Conservation (phyloP, 2,113 vertebrate species). For the Esox niger region DNA sequence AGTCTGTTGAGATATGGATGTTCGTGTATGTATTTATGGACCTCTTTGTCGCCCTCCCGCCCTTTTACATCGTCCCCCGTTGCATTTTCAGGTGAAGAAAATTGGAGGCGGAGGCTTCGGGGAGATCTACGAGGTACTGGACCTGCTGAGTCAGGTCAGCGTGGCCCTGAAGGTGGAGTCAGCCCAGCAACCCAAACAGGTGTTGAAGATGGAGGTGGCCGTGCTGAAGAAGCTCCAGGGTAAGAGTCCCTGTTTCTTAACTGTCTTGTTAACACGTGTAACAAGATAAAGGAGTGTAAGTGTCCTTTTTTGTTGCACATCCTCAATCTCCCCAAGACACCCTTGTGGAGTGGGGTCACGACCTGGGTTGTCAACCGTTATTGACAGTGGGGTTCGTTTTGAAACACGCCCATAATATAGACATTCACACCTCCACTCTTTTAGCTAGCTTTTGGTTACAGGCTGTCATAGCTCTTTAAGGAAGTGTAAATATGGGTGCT, state of each 20-base stretch:
- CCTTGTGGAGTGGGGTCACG: too few species aligned
- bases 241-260: too few species aligned
- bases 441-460: not conserved
- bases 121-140: slow-evolving; percentile 98
- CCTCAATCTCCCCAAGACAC: too few species aligned
- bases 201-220: slow-evolving; percentile 98
- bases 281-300: too few species aligned
- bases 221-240: slow-evolving; percentile 98
- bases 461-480: too few species aligned
- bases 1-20: too few species aligned
- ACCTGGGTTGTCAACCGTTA: too few species aligned
- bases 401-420: not conserved
- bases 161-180: slow-evolving; percentile 98
- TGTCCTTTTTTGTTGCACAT: too few species aligned
- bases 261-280: too few species aligned
- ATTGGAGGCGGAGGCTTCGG: slow-evolving; percentile 98
- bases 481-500: not conserved
- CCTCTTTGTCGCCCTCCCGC: too few species aligned
- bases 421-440: not conserved
- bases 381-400: too few species aligned
- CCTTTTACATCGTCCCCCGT: not conserved
- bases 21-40: too few species aligned
- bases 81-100: slow-evolving; percentile 81
- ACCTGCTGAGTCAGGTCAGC: slow-evolving; percentile 89
- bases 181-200: slow-evolving; percentile 96